Evolutionary conservation across 2,113 vertebrate species (phyloP).

Genomic region (Tautogolabrus adspersus): DNA sequence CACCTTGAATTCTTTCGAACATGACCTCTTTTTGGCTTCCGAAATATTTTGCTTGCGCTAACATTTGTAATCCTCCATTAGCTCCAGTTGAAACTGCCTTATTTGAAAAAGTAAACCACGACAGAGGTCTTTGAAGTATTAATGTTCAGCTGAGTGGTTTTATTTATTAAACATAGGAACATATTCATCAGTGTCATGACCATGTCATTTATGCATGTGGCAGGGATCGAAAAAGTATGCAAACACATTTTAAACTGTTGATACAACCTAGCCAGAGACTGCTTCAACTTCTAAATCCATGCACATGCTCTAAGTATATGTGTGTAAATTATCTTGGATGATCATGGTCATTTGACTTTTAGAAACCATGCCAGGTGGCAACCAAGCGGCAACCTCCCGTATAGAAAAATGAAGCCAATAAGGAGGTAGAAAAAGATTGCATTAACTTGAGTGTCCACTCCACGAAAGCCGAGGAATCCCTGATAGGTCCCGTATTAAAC

Average conservation of each 20-base stretch:
- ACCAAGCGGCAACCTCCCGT: too few species aligned
- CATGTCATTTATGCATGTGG: background rate
- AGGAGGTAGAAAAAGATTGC: too few species aligned
- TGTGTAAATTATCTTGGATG: too few species aligned
- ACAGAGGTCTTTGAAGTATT: conserved; percentile 1
- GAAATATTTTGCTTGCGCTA: background rate
- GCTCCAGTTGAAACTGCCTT: background rate
- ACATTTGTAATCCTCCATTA: background rate
- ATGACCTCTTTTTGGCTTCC: background rate
- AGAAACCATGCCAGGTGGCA: too few species aligned
- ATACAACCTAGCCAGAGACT: background rate
- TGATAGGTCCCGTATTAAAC: too few species aligned
- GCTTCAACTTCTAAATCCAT: background rate
- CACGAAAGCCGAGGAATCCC: too few species aligned
- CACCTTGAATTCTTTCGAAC: background rate
- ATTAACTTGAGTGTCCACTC: too few species aligned
- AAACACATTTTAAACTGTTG: background rate
- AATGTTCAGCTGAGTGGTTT: background rate
- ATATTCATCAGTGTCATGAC: background rate
- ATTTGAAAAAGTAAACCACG: background rate
- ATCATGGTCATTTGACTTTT: too few species aligned
- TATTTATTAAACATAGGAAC: background rate
- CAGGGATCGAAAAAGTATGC: background rate
- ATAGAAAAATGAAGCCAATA: too few species aligned
- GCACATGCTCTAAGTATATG: too few species aligned